Evolutionary conservation across 2,888 invertebrate genomes (phyloP), one percentile per base, ranked within the genome.

Genomic region (Polymixis lichenea): DNA sequence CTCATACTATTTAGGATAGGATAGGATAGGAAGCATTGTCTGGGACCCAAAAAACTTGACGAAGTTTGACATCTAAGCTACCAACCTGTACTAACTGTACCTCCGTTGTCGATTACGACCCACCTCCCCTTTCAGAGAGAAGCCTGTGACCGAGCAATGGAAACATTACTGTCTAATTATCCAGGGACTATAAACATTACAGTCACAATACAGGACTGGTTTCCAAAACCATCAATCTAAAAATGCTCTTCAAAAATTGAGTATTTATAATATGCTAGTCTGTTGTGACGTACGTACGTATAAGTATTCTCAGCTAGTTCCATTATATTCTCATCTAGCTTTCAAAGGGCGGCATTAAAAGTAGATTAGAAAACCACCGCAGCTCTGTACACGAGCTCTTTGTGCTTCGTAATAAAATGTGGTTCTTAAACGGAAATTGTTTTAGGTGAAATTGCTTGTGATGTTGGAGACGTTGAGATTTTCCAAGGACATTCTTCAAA

Each of bases 341-440:
- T 62, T 69, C 71, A 84, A 83, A 84, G 85, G 56, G 55, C 7
- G 22, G 64, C 60, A 81, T 83, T 83, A 74, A 84, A 83, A 77
- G 67, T 66, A 72, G 64, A 84, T 84, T 77, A 84, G 32, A 68
- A 38, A 67, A 17, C 53, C 60, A 28, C 49, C 58, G 11, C 68
- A 77, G 70, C 28, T n/a, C 53, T 8, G 19, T 25, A 46, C 56
- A 64, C 3, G 15, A 55, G 68, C 32, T 64, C 83, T 67, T 79
- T 83, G 73, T 72, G 25, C n/a, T 62, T 25, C 43, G 72, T 78
- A 69, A 72, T 72, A 69, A 56, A 78, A 69, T 53, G 66, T 56
- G 17, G 49, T 8, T 83, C 28, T 60, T 32, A 15, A 68, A 77
- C 53, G 58, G 60, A 62, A 77, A 77, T 71, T 58, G 22, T 67